Evolutionary conservation across 64 coral and sea anemone species (phyloP), one percentile per base, ranked within the genome.

Genomic region (Stichodactyla helianthus): DNA sequence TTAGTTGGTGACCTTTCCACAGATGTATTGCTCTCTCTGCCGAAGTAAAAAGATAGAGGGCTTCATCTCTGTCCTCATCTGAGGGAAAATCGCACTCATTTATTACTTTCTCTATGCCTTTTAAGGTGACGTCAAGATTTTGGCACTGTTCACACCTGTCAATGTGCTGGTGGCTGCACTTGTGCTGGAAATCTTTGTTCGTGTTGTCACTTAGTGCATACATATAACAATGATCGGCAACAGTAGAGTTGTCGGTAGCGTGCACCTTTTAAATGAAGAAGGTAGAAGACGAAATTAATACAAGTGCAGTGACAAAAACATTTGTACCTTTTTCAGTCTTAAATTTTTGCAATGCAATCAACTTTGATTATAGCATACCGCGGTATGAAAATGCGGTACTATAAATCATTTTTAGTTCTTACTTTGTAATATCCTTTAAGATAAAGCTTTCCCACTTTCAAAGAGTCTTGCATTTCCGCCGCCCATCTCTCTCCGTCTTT

Each of bases 381-480:
- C 35, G 35, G 35, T 44, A 44, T 44, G 35, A 44, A 44, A 44
- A 44, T 44, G 35, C 1, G 35, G 4, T 44, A 44, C 35, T 44
- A 44, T 44, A 44, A 44, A 44, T 44, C 35, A 44, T 44, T 44
- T 44, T 44, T 44, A 44, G 6, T 31, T 16, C 8, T 87, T 87
- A 87, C 85, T 67, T 87, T 87, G 85, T 87, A 87, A 87, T 87
- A 67, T 59, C 85, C 85, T 71, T 86, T 86, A 54, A 86, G 44
- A 35, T 86, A 86, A 2, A 86, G 17, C 59, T 86, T 86, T 35
- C 84, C 84, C 56, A 63, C 61, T 63, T 86, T 86, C 35, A 86
- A 63, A 2, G 58, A 59, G 2, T 14, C 10, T 31, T 35, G 7
- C 13, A 50, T 67, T 31, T 86, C 14, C 22, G 28, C 63, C 11